Conservation (phyloP, 2,797 vertebrate genomes). For the Periophthalmus magnuspinnatus region DNA sequence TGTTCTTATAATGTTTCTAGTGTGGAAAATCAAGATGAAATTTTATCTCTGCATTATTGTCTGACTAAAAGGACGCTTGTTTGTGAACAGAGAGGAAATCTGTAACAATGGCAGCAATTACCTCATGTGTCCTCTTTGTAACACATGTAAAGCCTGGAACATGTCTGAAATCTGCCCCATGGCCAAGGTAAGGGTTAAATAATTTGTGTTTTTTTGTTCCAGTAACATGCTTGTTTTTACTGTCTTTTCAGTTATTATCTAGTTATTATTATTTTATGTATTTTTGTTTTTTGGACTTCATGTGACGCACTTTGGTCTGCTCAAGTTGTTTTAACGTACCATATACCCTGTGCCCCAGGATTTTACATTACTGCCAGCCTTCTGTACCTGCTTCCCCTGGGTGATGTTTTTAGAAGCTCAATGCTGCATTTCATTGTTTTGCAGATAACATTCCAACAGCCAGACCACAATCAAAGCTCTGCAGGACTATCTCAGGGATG, state of each 20-base stretch:
- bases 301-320: no score
- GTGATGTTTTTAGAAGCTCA: no score
- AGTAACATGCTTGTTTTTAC: neutral
- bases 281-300: no score
- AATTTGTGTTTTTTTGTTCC: no score
- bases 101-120: conserved; percentile 73
- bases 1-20: neutral
- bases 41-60: neutral
- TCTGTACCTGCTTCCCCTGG: no score
- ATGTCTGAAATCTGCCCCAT: conserved; percentile 85
- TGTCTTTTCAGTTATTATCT: neutral
- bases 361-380: no score
- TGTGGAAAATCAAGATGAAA: neutral
- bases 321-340: no score
- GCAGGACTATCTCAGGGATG: no score
- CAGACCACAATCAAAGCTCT: no score
- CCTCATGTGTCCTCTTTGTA: conserved; percentile 82
- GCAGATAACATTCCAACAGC: no score
- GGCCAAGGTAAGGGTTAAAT: conserved; percentile 74
- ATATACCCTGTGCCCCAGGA: no score
- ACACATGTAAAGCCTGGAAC: conserved; percentile 80
- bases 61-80: neutral
- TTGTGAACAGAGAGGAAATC: conserved; percentile 76
- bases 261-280: neutral
- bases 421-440: no score